phyloP scores from a whole-genome alignment of 1,140 invertebrate genomes.

The Cyrtorhinus lividipennis region DNA sequence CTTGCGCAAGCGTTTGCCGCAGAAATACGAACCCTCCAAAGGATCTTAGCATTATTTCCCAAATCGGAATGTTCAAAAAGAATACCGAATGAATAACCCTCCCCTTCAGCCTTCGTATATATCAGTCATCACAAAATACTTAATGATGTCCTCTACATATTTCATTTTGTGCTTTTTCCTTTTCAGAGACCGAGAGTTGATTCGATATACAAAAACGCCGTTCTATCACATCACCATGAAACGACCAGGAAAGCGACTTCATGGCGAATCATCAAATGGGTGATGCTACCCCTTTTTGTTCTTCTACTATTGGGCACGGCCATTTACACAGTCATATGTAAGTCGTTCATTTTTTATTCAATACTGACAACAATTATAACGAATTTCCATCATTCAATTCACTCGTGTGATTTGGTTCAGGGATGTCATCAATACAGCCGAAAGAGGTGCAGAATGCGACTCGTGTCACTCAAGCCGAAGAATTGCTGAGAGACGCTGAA shows the following conservation, averaged over 20 bases:
- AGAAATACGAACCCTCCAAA: too few relatives aligned
- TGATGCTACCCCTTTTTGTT: slow-evolving; percentile 20
- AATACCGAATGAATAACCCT: too few relatives aligned
- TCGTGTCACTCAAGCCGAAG: background rate
- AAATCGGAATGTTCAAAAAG: too few relatives aligned
- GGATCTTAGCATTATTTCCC: too few relatives aligned
- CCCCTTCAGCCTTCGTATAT: too few relatives aligned
- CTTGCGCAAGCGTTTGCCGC: too few relatives aligned
- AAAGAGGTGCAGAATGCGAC: slow-evolving; percentile 2
- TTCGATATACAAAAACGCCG: background rate
- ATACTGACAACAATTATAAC: background rate
- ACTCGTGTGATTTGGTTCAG: background rate
- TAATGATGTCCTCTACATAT: too few relatives aligned
- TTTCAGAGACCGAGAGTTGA: slow-evolving; percentile 5
- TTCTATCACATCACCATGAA: slow-evolving; percentile 1
- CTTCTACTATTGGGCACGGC: slow-evolving; percentile 16
- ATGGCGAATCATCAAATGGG: slow-evolving; percentile 22
- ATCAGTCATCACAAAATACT: too few relatives aligned
- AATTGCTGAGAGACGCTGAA: background rate
- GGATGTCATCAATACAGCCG: slow-evolving; percentile 5
- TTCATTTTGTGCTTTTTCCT: background rate
- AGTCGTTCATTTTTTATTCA: background rate
- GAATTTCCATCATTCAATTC: too few relatives aligned
- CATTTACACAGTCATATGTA: slow-evolving; percentile 21
- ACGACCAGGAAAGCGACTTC: background rate